Base-by-base conservation (phyloP, 1,140 invertebrate species). In the Scaptomyza montana region DNA sequence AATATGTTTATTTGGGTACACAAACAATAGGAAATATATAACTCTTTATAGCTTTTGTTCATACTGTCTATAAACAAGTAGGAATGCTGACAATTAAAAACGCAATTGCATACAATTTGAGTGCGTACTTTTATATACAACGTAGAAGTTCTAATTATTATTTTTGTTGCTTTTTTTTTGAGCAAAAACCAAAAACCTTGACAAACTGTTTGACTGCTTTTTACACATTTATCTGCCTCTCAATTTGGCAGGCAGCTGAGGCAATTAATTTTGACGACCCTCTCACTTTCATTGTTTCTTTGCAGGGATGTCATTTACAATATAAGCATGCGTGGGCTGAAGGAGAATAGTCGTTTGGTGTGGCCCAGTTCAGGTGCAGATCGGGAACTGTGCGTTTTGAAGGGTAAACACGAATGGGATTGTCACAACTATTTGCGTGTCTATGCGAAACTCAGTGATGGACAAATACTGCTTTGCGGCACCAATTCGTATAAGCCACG, bases 401-500 rank as follows among this genome's bases (percentile, higher is more conserved):
- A 98, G 92, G 97, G 97, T 51, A 97, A 97, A 91, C 95, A 94
- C 59, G 95, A 96, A 81, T 94, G 95, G 76, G 96, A 97, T 90
- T 99, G 98, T 93, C 98, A 99, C 93, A 99, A 99, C 93, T 99
- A 98, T 92, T 96, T 99, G 71, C 94, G 98, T 66, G 97, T 99
- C 19, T 94, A 98, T 77, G 93, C 93, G 5, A 90, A 92, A 5
- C 95, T 92, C 10, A 94, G 89, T 90, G 94, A 97, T 68, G 95
- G 95, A 8, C 94, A 95, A 67, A 93, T 98, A 25, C 93, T 98
- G 56, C 95, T 99, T 47, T 99, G 98, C 92, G 98, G 98, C 16
- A 99, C 98, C 28, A 98, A 99, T 93, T 97, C 98, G 5, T 99
- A 97, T 93, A 98, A 98, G 90, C 98, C 98, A 2, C 94, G 95